Conservation (phyloP, 23 tunicate genomes). For the Trididemnum nubilum region DNA sequence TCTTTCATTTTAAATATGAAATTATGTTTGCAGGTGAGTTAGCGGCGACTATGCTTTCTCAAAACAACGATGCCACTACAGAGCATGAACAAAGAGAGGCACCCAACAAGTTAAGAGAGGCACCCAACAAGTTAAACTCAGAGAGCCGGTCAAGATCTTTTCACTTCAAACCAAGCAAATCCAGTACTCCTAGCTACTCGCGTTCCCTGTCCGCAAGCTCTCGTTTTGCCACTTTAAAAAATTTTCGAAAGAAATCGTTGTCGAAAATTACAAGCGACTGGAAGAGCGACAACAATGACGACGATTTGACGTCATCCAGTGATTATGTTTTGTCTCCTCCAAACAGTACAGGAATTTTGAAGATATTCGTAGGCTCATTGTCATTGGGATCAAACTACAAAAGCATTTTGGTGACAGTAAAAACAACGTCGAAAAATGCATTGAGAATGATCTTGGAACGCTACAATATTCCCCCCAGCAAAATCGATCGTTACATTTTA, state of each 20-base stretch:
- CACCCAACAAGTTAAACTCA: too few species aligned
- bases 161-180: not conserved
- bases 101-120: too few species aligned
- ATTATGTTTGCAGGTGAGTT: too few species aligned
- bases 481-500: constrained; percentile 46
- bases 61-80: too few species aligned
- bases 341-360: constrained; percentile 70
- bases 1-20: too few species aligned
- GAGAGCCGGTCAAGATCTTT: too few species aligned
- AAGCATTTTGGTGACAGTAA: constrained; percentile 62
- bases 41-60: too few species aligned
- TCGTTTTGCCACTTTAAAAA: not conserved
- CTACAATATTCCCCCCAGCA: constrained; percentile 44
- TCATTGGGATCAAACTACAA: constrained; percentile 81
- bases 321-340: constrained; percentile 23
- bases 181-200: not conserved
- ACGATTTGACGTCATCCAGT: not conserved
- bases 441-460: constrained; percentile 63
- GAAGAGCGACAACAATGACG: not conserved
- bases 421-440: constrained; percentile 64
- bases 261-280: not conserved
- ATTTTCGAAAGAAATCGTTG: not conserved
- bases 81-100: too few species aligned
- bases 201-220: not conserved
- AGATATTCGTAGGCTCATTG: constrained; percentile 75